phyloP scores from a whole-genome alignment of 2,113 vertebrate species.

The Dipodomys spectabilis region DNA sequence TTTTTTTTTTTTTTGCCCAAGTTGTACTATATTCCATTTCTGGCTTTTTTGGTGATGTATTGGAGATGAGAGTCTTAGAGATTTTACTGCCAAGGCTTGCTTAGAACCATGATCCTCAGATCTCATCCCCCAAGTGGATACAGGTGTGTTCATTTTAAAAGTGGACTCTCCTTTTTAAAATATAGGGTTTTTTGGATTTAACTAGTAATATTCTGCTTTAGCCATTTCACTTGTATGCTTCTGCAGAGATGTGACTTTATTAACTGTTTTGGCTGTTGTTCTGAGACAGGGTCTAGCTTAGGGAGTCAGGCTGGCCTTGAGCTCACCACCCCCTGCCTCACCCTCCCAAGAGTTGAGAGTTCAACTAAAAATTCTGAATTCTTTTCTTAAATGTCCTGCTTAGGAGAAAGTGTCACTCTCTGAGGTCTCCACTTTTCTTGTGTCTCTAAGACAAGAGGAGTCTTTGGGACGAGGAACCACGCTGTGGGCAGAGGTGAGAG shows the following conservation, averaged over 20 bases:
- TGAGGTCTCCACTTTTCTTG: slow-evolving; percentile 91
- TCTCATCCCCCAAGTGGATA: no score
- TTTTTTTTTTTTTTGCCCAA: no score
- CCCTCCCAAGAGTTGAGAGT: background rate
- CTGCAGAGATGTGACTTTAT: background rate
- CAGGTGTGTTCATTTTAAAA: slow-evolving; percentile 6
- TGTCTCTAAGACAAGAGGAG: slow-evolving; percentile 91
- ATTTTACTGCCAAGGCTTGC: no score
- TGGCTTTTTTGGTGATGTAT: no score
- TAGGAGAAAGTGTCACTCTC: slow-evolving; percentile 91
- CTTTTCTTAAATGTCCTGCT: slow-evolving; percentile 7
- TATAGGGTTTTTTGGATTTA: background rate
- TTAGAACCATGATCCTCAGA: no score
- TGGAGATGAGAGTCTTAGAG: no score
- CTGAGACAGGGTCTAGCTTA: no score
- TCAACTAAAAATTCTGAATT: background rate
- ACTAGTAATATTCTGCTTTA: background rate
- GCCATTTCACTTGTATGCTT: background rate
- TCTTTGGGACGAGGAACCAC: slow-evolving; percentile 91
- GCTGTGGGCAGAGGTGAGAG: slow-evolving; percentile 93
- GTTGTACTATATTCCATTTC: no score
- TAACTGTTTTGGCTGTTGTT: no score
- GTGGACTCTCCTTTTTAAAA: slow-evolving; percentile 2
- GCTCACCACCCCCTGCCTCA: no score
- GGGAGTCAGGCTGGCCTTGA: no score